These are phyloP conservation scores for Ganaspis sp. DNA, from an alignment of 1,140 invertebrate species.

Conservation along the genomic window DNA sequence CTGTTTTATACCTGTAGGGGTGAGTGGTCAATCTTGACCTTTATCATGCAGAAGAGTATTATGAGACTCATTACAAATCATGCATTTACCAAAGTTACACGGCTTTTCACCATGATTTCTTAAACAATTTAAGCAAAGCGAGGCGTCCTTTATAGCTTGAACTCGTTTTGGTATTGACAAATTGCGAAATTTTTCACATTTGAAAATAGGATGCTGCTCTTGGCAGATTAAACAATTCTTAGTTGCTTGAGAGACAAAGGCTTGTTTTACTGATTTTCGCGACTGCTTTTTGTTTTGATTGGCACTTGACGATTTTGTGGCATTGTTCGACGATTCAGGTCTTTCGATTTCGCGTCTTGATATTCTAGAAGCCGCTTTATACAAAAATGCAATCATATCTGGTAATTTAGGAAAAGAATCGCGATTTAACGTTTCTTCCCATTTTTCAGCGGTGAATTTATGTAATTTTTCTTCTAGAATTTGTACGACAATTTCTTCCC, in stretches of 20 bases:
- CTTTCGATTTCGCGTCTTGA: neutral
- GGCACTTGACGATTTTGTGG: neutral
- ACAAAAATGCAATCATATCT: constrained; percentile 9
- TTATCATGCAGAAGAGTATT: neutral
- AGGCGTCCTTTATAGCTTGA: neutral
- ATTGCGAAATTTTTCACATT: constrained; percentile 15
- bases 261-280: neutral
- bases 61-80: neutral
- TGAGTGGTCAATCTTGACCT: neutral
- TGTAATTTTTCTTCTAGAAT: constrained; percentile 38
- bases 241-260: neutral
- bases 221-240: neutral
- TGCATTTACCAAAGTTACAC: constrained; percentile 34
- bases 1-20: neutral
- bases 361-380: constrained; percentile 21
- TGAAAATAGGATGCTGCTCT: neutral
- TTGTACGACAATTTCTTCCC: constrained; percentile 26
- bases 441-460: constrained; percentile 32
- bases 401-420: too few relatives aligned
- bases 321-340: neutral
- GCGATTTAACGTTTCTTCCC: constrained; percentile 37
- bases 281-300: too few relatives aligned
- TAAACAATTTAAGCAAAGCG: neutral
- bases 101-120: neutral
- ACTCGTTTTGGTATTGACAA: neutral